These are phyloP conservation scores for Mythimna pallens DNA, from an alignment of 2,888 invertebrate genomes.

Conservation along the genomic window DNA sequence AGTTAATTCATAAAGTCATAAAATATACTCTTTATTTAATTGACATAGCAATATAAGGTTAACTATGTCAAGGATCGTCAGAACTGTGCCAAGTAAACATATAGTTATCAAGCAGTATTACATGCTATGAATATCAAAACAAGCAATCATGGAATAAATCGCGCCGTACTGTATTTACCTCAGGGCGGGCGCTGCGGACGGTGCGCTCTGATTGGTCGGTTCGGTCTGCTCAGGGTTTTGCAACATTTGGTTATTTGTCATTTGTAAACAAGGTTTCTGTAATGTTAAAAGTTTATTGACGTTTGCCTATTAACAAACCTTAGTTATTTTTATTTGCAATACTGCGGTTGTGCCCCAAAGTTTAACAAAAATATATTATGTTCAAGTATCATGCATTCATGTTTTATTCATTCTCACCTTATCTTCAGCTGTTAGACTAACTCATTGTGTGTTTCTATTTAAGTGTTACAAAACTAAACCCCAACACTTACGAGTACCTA, in stretches of 20 bases:
- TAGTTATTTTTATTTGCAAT: background rate
- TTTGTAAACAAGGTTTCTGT: background rate
- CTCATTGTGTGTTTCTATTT: background rate
- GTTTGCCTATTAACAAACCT: slow-evolving; percentile 3
- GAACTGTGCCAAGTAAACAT: slow-evolving; percentile 61
- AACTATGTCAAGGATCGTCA: slow-evolving; percentile 51
- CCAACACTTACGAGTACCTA: slow-evolving; percentile 27
- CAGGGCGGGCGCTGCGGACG: slow-evolving; percentile 65
- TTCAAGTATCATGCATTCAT: too few species aligned
- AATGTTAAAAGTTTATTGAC: slow-evolving; percentile 31
- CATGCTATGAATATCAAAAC: slow-evolving; percentile 54
- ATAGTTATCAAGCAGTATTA: slow-evolving; percentile 52
- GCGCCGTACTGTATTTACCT: slow-evolving; percentile 69
- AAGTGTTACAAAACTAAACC: background rate
- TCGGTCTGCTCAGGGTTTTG: slow-evolving; percentile 39
- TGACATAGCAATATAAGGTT: slow-evolving; percentile 16
- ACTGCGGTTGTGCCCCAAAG: background rate
- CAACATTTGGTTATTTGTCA: slow-evolving; percentile 66
- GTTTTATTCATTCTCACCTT: too few species aligned
- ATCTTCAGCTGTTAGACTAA: background rate
- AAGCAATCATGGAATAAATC: slow-evolving; percentile 61
- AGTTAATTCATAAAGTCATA: background rate
- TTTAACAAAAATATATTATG: too few species aligned
- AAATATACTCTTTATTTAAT: slow-evolving; percentile 10
- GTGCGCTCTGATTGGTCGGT: slow-evolving; percentile 65